Evolutionary conservation across 1,140 invertebrate species (phyloP).

Genomic region (Aplysia californica): DNA sequence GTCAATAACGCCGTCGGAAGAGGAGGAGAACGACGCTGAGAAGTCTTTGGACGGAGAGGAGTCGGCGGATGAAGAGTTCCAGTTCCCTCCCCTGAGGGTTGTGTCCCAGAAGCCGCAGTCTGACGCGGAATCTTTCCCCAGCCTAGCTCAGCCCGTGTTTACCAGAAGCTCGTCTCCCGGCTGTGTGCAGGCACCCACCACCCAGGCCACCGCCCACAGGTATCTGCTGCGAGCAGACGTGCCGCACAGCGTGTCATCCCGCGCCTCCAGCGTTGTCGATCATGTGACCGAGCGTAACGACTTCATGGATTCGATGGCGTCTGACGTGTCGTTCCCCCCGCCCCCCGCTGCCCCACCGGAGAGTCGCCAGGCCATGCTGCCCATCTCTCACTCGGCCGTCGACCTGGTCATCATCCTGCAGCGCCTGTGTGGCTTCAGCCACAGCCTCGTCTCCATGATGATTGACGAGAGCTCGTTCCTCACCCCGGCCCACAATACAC

Average conservation of each 20-base stretch:
- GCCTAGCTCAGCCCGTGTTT: slow-evolving; percentile 7
- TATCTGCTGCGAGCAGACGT: not conserved
- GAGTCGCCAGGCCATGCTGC: slow-evolving; percentile 29
- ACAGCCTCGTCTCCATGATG: not conserved
- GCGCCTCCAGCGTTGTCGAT: not conserved
- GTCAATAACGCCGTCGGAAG: not conserved
- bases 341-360: too few species aligned
- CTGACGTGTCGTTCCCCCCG: slow-evolving; percentile 31
- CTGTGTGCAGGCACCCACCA: not conserved
- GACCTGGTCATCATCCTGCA: slow-evolving; percentile 55
- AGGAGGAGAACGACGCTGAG: not conserved
- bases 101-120: not conserved
- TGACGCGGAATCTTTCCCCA: not conserved
- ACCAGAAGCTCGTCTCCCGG: not conserved
- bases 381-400: slow-evolving; percentile 50
- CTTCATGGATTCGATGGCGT: slow-evolving; percentile 25
- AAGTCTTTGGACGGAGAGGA: not conserved
- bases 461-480: slow-evolving; percentile 25
- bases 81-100: slow-evolving; percentile 6
- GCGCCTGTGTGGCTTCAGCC: slow-evolving; percentile 28
- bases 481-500: not conserved
- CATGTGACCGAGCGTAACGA: not conserved
- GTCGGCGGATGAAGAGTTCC: slow-evolving; percentile 11
- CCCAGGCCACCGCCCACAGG: not conserved
- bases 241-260: slow-evolving; percentile 1